Evolutionary conservation across 1,140 invertebrate species (phyloP), one percentile per base, ranked within the genome.

Genomic region (Hylyphantes graminicola): DNA sequence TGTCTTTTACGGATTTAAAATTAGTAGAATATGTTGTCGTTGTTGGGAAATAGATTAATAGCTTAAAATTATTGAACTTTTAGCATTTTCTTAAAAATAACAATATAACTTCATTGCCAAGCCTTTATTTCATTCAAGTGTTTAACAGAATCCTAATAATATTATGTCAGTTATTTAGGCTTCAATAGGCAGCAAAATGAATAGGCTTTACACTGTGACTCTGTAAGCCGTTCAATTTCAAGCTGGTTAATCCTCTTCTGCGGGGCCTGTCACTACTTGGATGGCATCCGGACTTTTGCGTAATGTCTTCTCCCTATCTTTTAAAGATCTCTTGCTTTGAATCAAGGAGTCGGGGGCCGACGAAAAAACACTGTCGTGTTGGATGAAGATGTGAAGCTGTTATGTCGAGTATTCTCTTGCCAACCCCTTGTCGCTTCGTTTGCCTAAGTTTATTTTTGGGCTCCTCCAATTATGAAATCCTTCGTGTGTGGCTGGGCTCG

Each of bases 361-460:
- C 8, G 10, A n/a, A n/a, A 51, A 17, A 17, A 68, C 10, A 17
- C 9, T 7, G 21, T 11, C 10, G 7, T 3, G 12, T 21, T 12
- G 50, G 59, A 78, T 78, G 59, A 78, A 78, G 76, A 78, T 51
- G 76, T 78, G 63, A 53, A 67, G 76, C 64, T 78, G 76, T 78
- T 67, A 67, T 78, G 76, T 67, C 74, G 76, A 12, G 64, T 70
- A 64, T 61, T 51, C 59, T 70, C 50, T 21, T 78, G 48, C 76
- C 63, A 67, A 67, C 76, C 59, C 76, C 74, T 76, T 78, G 61
- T 67, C 63, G 65, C 63, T 17, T 17, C 50, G 11, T 19, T 15
- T 9, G 50, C 50, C 17, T 10, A 67, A 65, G 63, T 65, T 78
- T 67, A 54, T 67, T 78, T 78, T 78, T 35, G 76, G 76, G 63